These are phyloP conservation scores for Lochmaea crataegi DNA, from an alignment of 2,888 invertebrate genomes.

Conservation along the genomic window DNA sequence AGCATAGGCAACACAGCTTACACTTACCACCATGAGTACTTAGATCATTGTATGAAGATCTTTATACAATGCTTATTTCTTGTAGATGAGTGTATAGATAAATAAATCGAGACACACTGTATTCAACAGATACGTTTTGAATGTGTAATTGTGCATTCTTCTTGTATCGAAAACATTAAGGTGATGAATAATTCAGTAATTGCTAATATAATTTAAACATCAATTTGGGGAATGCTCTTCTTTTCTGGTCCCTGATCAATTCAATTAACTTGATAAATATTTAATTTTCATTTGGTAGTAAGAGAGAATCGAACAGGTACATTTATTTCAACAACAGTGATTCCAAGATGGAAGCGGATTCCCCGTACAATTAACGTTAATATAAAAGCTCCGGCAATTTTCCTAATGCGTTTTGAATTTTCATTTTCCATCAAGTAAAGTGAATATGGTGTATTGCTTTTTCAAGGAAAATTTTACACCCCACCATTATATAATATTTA, in stretches of 20 bases:
- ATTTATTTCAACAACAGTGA: slow-evolving; percentile 31
- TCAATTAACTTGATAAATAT: slow-evolving; percentile 56
- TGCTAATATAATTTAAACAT: slow-evolving; percentile 34
- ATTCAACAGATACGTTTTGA: background rate
- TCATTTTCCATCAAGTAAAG: slow-evolving; percentile 65
- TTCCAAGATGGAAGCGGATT: slow-evolving; percentile 25
- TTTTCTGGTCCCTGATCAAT: slow-evolving; percentile 44
- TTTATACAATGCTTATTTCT: too few relatives aligned
- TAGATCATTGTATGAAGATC: too few relatives aligned
- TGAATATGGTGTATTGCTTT: slow-evolving; percentile 54
- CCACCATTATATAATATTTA: slow-evolving; percentile 57
- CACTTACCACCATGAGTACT: too few relatives aligned
- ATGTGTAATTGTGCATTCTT: background rate
- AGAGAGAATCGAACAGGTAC: slow-evolving; percentile 42
- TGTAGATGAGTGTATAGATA: background rate
- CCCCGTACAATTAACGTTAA: slow-evolving; percentile 58
- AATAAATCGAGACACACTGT: background rate
- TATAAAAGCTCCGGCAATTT: slow-evolving; percentile 66
- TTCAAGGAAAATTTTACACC: slow-evolving; percentile 57
- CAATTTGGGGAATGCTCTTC: slow-evolving; percentile 32
- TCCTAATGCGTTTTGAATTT: slow-evolving; percentile 66
- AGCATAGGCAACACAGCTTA: too few relatives aligned
- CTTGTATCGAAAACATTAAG: background rate
- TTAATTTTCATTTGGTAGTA: slow-evolving; percentile 55
- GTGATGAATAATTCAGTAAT: slow-evolving; percentile 24